Conservation (phyloP, 1,140 invertebrate species). For the Phenacoccus solenopsis region DNA sequence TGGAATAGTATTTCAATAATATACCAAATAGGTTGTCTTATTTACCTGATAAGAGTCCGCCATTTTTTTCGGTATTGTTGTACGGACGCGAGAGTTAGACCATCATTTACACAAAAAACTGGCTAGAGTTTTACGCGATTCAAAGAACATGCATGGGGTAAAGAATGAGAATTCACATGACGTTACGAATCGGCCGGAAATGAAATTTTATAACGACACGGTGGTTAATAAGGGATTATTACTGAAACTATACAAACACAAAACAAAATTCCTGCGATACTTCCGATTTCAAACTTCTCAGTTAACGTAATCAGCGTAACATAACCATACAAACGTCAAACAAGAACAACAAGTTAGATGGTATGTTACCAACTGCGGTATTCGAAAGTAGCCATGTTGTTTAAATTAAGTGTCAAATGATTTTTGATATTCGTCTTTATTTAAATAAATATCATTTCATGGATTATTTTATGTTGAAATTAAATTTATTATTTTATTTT, state of each 20-base stretch:
- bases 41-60: background rate
- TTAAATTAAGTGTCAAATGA: no score
- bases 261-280: background rate
- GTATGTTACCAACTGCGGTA: background rate
- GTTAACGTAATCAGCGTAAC: background rate
- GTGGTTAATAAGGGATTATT: background rate
- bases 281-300: background rate
- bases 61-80: background rate
- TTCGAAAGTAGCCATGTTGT: background rate
- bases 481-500: no score
- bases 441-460: no score
- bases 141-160: background rate
- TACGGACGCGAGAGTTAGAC: background rate
- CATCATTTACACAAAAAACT: background rate
- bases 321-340: background rate
- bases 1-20: no score
- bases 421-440: no score
- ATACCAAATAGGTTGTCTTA: background rate
- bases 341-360: background rate
- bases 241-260: background rate
- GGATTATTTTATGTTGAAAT: no score
- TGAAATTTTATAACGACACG: background rate
- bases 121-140: background rate
- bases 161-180: background rate
- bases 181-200: background rate